Evolutionary conservation across 2,113 vertebrate genomes (phyloP).

Genomic region (Oenanthe oenanthe): DNA sequence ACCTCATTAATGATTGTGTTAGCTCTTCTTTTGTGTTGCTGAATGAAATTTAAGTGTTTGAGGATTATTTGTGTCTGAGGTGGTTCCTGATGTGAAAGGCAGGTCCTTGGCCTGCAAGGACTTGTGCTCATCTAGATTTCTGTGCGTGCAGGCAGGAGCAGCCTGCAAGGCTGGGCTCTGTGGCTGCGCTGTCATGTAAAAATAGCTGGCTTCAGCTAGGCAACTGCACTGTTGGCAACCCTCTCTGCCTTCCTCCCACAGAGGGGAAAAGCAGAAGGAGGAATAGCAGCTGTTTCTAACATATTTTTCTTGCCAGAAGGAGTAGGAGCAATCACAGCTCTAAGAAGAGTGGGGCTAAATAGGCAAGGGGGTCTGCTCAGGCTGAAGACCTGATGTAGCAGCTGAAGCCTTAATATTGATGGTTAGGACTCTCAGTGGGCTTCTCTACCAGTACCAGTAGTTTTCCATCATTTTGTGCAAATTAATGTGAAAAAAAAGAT

Average conservation of each 20-base stretch:
- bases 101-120: neutral
- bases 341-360: neutral
- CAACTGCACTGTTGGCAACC: conserved; percentile 20
- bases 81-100: neutral
- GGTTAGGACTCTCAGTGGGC: neutral
- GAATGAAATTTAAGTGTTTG: neutral
- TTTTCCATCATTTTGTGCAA: neutral
- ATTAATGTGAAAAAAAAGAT: neutral
- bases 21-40: neutral
- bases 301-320: conserved; percentile 33
- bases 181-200: neutral
- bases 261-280: conserved; percentile 30
- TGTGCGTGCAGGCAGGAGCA: neutral
- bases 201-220: conserved; percentile 37
- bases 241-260: conserved; percentile 11
- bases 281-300: conserved; percentile 45
- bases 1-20: neutral
- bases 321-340: conserved; percentile 24
- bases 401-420: neutral
- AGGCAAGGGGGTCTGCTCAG: neutral
- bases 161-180: neutral
- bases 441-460: neutral
- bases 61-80: neutral
- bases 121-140: neutral
- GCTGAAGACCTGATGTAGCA: neutral